These are phyloP conservation scores for Corythornis vintsioides DNA, from an alignment of 2,113 vertebrate genomes.

Conservation along the genomic window DNA sequence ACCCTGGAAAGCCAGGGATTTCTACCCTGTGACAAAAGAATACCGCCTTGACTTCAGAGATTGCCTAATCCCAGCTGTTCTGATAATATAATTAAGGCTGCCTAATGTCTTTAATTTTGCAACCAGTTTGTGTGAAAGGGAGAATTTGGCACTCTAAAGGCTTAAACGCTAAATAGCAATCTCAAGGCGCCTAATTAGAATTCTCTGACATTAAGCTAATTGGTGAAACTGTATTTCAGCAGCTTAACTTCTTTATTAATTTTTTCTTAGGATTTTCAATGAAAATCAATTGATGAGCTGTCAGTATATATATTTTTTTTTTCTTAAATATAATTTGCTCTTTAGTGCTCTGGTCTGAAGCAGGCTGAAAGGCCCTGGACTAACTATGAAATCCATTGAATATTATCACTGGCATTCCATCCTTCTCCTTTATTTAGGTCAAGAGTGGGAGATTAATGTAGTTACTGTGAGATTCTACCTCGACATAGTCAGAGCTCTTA, in stretches of 20 bases:
- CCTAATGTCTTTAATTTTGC: conserved; percentile 98
- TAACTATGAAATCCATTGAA: conserved; percentile 60
- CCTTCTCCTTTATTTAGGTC: conserved; percentile 33
- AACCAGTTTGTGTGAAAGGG: conserved; percentile 90
- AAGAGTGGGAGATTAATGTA: neutral
- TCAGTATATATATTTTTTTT: conserved; percentile 54
- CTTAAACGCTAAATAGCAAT: conserved; percentile 91
- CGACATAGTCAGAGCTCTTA: conserved; percentile 38
- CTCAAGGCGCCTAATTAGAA: conserved; percentile 97
- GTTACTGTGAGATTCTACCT: conserved; percentile 44
- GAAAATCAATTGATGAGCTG: conserved; percentile 85
- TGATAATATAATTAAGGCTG: conserved; percentile 99
- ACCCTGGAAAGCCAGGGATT: conserved; percentile 92
- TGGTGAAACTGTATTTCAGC: conserved; percentile 91
- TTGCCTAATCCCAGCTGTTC: conserved; percentile 99
- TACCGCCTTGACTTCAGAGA: conserved; percentile 97
- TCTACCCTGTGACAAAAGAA: conserved; percentile 94
- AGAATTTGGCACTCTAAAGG: conserved; percentile 91
- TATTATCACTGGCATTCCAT: conserved; percentile 79
- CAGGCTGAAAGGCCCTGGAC: conserved; percentile 65
- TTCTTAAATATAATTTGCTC: conserved; percentile 69
- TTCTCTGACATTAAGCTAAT: conserved; percentile 99
- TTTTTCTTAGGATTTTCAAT: conserved; percentile 88
- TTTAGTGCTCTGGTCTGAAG: conserved; percentile 59
- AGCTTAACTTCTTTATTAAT: conserved; percentile 99